A percentile compares a stretch with the other conserved stretches of the same genome.
These are phyloP conservation scores for Poicephalus meyeri DNA, from an alignment of 2,113 vertebrate genomes.

Conservation along the genomic window DNA sequence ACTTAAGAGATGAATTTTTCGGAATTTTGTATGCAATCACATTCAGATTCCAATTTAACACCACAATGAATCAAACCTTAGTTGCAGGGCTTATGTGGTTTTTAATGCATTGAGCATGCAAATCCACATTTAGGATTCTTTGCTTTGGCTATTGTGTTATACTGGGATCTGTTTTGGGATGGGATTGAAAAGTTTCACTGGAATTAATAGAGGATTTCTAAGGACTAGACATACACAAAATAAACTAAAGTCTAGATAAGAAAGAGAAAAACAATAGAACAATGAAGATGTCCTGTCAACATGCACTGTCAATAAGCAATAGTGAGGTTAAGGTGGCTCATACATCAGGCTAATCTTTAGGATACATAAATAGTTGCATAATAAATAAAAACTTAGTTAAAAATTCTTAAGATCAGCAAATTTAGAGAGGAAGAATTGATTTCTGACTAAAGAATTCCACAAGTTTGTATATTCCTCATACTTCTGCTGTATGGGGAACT, in stretches of 20 bases:
- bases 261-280: background rate
- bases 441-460: background rate
- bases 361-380: background rate
- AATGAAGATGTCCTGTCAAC: background rate
- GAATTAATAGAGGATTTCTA: background rate
- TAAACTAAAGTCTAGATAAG: background rate
- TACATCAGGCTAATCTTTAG: background rate
- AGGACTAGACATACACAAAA: background rate
- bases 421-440: background rate
- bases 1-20: background rate
- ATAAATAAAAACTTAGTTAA: background rate
- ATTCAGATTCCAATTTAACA: background rate
- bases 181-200: background rate
- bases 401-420: background rate
- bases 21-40: background rate
- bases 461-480: background rate
- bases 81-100: background rate
- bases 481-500: background rate
- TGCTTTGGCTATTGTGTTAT: background rate
- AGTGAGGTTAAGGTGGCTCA: background rate
- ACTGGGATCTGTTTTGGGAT: background rate
- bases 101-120: background rate
- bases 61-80: background rate
- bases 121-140: background rate
- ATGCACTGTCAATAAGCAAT: background rate